Evolutionary conservation across 2,113 vertebrate genomes (phyloP), one percentile per base, ranked within the genome.

Genomic region (Lichenostomus cassidix): DNA sequence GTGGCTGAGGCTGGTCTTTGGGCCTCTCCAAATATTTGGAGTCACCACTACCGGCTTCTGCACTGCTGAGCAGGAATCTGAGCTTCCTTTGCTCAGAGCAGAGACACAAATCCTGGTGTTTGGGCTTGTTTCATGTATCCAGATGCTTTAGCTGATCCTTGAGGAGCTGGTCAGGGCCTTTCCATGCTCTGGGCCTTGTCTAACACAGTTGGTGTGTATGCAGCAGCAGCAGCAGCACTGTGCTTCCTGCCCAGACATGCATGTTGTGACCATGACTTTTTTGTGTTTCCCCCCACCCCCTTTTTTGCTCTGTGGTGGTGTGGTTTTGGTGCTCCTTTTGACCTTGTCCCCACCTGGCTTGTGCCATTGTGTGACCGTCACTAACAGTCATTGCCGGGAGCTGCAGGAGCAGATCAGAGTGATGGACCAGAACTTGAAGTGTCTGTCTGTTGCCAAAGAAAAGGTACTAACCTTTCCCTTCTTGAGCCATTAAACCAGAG

Each of bases 341-440:
- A 97, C 96, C 94, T 94, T 97, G 64, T 76, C 96, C 90, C 91
- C 86, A 95, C 95, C 95, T 91, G 96, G 97, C 97, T 97, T 97
- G 95, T 96, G 97, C 93, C 92, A 80, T 84, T 95, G 47, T 89
- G 78, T 96, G 98, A 97, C 95, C 97, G 46, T 97, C 97, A 98
- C 97, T 98, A 98, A 98, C 98, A 99, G 99, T 97, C 99, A 98
- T 95, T 98, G 97, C 97, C 98, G 98, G 96, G 98, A 98, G 96
- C 96, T 98, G 98, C 98, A 98, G 95, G 99, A 99, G 92, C 99
- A 99, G 98, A 98, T 99, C 97, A 98, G 98, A 95, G 96, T 97
- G 98, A 98, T 98, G 96, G 98, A 99, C 98, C 99, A 99, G 97
- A 98, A 98, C 76, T 96, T 99, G 98, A 99, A 98, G 98, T 98